These are phyloP conservation scores for Nephila pilipes DNA, from an alignment of 1,140 invertebrate genomes.

Conservation along the genomic window DNA sequence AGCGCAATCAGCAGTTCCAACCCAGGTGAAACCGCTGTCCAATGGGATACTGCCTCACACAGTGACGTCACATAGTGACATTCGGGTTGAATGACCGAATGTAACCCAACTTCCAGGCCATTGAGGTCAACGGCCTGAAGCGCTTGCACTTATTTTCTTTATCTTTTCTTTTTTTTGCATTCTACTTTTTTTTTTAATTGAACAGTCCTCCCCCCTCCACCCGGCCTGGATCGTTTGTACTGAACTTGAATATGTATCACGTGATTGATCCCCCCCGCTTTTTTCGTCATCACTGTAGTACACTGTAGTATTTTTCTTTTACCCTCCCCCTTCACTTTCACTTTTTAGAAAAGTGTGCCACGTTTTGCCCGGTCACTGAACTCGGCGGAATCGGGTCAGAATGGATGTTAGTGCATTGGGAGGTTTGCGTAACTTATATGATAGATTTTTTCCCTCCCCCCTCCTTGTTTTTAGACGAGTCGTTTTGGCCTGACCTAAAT, in stretches of 20 bases:
- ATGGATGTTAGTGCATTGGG: conserved; percentile 24
- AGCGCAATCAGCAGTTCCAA: conserved; percentile 55
- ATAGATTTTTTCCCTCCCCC: conserved; percentile 24
- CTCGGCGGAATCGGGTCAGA: conserved; percentile 49
- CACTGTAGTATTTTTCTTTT: not conserved
- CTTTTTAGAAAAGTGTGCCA: conserved; percentile 77
- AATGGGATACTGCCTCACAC: conserved; percentile 39
- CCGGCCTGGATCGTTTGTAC: conserved; percentile 45
- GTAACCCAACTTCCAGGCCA: conserved; percentile 77
- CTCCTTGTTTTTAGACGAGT: conserved; percentile 70
- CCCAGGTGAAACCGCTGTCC: conserved; percentile 65
- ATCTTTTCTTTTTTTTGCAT: conserved; percentile 50
- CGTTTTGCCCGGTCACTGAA: conserved; percentile 63
- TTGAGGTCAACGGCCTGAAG: conserved; percentile 72
- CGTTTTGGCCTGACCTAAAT: conserved; percentile 76
- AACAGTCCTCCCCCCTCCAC: conserved; percentile 17
- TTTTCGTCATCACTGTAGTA: conserved; percentile 1
- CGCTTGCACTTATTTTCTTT: conserved; percentile 72
- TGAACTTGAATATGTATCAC: conserved; percentile 76
- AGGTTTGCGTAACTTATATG: conserved; percentile 69
- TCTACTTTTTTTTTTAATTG: conserved; percentile 68
- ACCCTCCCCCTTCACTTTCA: conserved; percentile 73
- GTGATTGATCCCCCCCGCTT: conserved; percentile 47
- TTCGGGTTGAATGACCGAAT: conserved; percentile 72
- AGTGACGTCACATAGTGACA: conserved; percentile 71